Percentiles rank a stretch among this genome's conserved stretches.
Evolutionary conservation across 1,140 invertebrate species (phyloP).

Genomic region (Teleopsis dalmanni): DNA sequence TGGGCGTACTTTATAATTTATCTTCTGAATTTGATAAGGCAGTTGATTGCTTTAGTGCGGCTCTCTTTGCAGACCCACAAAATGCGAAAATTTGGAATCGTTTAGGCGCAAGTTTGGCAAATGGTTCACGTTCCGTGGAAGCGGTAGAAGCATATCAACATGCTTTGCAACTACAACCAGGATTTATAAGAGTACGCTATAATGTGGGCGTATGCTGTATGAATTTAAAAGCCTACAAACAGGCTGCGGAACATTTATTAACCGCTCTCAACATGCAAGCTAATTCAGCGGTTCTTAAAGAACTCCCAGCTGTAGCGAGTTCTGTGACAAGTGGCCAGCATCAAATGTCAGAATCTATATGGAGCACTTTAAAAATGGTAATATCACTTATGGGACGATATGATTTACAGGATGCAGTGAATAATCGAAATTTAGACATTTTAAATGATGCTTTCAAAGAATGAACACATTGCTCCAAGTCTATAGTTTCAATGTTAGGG

Average conservation of each 20-base stretch:
- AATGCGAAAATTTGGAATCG: slow-evolving; percentile 96
- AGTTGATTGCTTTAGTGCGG: slow-evolving; percentile 89
- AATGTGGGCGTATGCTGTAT: slow-evolving; percentile 98
- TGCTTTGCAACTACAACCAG: slow-evolving; percentile 85
- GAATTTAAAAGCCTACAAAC: slow-evolving; percentile 87
- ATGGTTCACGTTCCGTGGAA: slow-evolving; percentile 89
- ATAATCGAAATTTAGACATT: slow-evolving; percentile 28
- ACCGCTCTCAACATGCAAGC: slow-evolving; percentile 89
- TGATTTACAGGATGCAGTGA: slow-evolving; percentile 52
- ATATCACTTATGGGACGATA: slow-evolving; percentile 76
- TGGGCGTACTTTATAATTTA: slow-evolving; percentile 93
- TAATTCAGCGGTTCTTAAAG: slow-evolving; percentile 56
- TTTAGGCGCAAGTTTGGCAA: slow-evolving; percentile 92
- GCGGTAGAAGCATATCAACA: slow-evolving; percentile 92
- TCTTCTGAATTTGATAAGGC: slow-evolving; percentile 93
- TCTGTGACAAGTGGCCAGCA: slow-evolving; percentile 46
- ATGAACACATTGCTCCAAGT: too few species aligned
- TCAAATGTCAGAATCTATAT: slow-evolving; percentile 87
- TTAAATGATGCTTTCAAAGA: slow-evolving; percentile 39
- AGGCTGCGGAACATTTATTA: slow-evolving; percentile 93
- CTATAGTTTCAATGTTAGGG: too few species aligned
- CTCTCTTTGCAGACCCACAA: slow-evolving; percentile 72
- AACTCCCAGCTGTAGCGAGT: slow-evolving; percentile 43
- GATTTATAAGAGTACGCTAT: slow-evolving; percentile 93
- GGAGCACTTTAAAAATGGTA: slow-evolving; percentile 88